These are phyloP conservation scores for Pteruthius melanotis DNA, from an alignment of 2,113 vertebrate genomes.

Conservation along the genomic window DNA sequence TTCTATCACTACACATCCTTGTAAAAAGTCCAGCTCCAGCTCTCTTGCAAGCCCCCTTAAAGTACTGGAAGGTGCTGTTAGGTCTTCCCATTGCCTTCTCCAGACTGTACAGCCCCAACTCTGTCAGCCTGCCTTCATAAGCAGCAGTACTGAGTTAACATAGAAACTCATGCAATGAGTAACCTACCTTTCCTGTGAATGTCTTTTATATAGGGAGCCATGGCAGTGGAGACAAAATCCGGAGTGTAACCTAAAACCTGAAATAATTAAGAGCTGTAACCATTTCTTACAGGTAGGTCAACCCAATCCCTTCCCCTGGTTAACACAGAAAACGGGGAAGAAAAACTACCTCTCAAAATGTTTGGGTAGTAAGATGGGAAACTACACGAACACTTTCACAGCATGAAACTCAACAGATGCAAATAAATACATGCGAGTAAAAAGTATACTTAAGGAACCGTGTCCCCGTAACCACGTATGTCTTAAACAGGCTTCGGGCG, in stretches of 20 bases:
- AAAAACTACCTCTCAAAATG: background rate
- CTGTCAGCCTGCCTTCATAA: background rate
- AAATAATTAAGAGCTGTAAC: constrained; percentile 18
- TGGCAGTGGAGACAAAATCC: constrained; percentile 81
- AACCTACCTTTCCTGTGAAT: constrained; percentile 81
- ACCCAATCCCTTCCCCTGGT: background rate
- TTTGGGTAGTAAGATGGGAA: fast-evolving
- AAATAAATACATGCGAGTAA: fast-evolving
- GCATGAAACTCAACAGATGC: fast-evolving
- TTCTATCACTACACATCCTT: background rate
- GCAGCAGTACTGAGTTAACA: background rate
- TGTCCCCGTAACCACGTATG: fast-evolving
- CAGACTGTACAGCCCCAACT: background rate
- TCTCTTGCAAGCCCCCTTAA: background rate
- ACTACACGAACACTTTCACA: fast-evolving
- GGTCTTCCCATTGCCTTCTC: background rate
- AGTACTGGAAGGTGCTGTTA: background rate
- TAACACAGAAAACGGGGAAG: background rate
- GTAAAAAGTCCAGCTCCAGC: background rate
- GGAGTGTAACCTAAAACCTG: constrained; percentile 82
- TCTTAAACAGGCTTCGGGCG: fast-evolving
- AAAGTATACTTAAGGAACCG: fast-evolving
- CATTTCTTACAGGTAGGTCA: background rate
- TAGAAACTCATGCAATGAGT: fast-evolving
- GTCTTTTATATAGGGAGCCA: constrained; percentile 84